phyloP scores from a whole-genome alignment of 2,888 invertebrate species.

The Catocala nupta region DNA sequence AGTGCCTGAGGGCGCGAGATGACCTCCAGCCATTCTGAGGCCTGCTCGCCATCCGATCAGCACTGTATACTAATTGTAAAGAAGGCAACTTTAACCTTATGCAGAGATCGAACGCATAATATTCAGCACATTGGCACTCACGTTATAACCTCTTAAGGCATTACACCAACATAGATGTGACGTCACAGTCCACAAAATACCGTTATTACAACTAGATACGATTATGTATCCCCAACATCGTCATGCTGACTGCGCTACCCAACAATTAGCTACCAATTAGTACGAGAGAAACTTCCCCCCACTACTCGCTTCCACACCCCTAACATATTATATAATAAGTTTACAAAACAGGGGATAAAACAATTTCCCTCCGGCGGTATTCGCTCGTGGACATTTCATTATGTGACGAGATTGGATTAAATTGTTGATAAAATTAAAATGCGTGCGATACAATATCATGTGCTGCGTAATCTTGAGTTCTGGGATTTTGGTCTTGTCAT shows the following conservation, averaged over 20 bases:
- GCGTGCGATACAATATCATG: not conserved
- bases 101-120: too few relatives aligned
- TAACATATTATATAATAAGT: constrained; percentile 46
- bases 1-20: too few relatives aligned
- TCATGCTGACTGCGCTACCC: not conserved
- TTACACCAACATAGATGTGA: not conserved
- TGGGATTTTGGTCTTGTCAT: not conserved
- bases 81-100: too few relatives aligned
- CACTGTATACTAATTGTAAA: too few relatives aligned
- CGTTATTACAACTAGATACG: too few relatives aligned
- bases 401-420: constrained; percentile 49
- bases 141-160: too few relatives aligned
- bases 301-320: not conserved
- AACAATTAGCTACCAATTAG: constrained; percentile 26
- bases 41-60: too few relatives aligned
- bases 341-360: constrained; percentile 46
- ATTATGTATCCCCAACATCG: not conserved
- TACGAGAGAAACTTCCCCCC: constrained; percentile 5
- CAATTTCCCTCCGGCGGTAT: constrained; percentile 37
- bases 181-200: not conserved
- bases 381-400: constrained; percentile 52
- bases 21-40: too few relatives aligned
- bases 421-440: constrained; percentile 14
- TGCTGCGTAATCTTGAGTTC: not conserved
- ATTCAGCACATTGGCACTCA: too few relatives aligned